Percentiles rank a stretch among this genome's conserved stretches.
phyloP scores from a whole-genome alignment of 2,797 vertebrate genomes.

The Hoplostethus mediterraneus region DNA sequence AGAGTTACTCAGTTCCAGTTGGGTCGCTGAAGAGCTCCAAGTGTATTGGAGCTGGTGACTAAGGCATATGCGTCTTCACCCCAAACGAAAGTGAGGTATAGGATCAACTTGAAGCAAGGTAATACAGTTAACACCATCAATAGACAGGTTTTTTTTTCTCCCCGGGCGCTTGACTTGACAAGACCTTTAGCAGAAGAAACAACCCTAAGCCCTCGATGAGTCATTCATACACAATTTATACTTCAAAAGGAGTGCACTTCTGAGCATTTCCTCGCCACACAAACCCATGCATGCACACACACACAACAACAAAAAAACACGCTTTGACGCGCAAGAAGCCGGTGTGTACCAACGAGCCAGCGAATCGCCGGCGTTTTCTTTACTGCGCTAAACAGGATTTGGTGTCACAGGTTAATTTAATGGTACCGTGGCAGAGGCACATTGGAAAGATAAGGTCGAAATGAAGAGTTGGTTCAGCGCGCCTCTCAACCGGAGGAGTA shows the following conservation, averaged over 20 bases:
- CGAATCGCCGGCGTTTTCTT: slow-evolving; percentile 26
- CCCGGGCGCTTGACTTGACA: slow-evolving; percentile 24
- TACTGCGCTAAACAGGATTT: slow-evolving; percentile 54
- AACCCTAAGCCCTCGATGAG: slow-evolving; percentile 37
- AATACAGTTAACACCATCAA: not conserved
- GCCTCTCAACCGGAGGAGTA: slow-evolving; percentile 38
- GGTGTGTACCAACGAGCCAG: not conserved
- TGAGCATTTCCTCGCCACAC: not conserved
- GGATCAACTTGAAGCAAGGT: not conserved
- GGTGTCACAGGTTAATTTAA: slow-evolving; percentile 49
- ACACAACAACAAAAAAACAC: not conserved
- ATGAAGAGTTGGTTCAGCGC: slow-evolving; percentile 41
- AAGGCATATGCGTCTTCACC: too few species aligned
- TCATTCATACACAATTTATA: slow-evolving; percentile 34
- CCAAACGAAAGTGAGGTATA: not conserved
- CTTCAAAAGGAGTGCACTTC: slow-evolving; percentile 36
- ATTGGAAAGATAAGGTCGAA: slow-evolving; percentile 58
- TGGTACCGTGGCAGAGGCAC: slow-evolving; percentile 1
- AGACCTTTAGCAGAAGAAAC: slow-evolving; percentile 46
- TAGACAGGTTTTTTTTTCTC: slow-evolving; percentile 7
- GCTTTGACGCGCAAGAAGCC: not conserved
- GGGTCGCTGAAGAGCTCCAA: too few species aligned
- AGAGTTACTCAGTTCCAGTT: slow-evolving; percentile 29
- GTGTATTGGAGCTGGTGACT: slow-evolving; percentile 28
- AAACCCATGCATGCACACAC: not conserved